Evolutionary conservation across 92 coral and sea anemone species (phyloP).

Genomic region (Diadumene lineata): DNA sequence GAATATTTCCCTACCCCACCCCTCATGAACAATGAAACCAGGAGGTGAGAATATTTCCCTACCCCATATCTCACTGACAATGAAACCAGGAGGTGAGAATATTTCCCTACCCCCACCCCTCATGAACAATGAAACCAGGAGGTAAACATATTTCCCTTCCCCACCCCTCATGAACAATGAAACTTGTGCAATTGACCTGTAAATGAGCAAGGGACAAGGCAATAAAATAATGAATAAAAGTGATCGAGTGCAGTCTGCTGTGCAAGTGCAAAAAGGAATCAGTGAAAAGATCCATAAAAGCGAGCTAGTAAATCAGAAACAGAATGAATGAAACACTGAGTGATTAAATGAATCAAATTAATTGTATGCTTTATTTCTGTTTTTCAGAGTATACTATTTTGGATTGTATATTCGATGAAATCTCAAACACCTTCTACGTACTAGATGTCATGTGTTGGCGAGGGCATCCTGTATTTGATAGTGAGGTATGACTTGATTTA

Average conservation of each 20-base stretch:
- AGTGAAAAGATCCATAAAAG: not conserved
- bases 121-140: too few species aligned
- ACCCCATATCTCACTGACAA: too few species aligned
- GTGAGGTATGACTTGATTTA: constrained; percentile 64
- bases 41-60: too few species aligned
- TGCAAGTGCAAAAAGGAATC: not conserved
- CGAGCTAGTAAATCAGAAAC: not conserved
- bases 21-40: too few species aligned
- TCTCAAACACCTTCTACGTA: constrained; percentile 66
- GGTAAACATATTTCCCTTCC: too few species aligned
- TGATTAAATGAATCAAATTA: not conserved
- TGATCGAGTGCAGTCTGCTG: too few species aligned
- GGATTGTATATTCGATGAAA: constrained; percentile 91
- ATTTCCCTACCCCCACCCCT: too few species aligned
- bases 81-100: too few species aligned
- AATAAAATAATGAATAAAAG: too few species aligned
- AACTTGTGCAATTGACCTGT: too few species aligned
- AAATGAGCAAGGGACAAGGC: too few species aligned
- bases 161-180: constrained; percentile 66
- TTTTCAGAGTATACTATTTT: constrained; percentile 81
- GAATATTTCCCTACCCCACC: too few species aligned
- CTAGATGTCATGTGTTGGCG: constrained; percentile 97
- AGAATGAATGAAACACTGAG: not conserved
- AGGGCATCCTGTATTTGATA: constrained; percentile 96
- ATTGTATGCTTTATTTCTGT: not conserved